Evolutionary conservation across 2,113 vertebrate genomes (phyloP), one percentile per base, ranked within the genome.

Genomic region (Pelmatolapia mariae): DNA sequence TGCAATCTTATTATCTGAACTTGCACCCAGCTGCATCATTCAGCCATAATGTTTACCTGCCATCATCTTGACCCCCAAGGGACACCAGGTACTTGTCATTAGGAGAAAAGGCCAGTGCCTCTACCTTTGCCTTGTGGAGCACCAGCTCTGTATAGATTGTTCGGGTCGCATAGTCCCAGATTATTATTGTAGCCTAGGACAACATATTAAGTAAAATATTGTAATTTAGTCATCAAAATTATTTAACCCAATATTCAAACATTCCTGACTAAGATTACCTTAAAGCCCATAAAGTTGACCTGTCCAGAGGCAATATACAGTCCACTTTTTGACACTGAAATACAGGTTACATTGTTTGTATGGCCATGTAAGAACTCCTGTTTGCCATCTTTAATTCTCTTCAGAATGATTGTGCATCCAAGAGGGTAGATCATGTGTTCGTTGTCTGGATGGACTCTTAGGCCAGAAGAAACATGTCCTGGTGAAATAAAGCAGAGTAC

Each of bases 31-130:
- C 9, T 31, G 22, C 6, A 52, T 7, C 8, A 19, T 19, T 8
- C 43, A 78, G 18, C 7, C 45, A 78, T 47, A 22, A 16, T 9
- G 11, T 33, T 94, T 96, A 98, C 98, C 98, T 98, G 94, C 95
- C 96, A 1, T 99, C 98, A 2, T 99, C 98, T 79, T 96, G 97
- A 59, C 98, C 98, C 38, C 98, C 98, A 6, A 99, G 96, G 0
- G 98, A 98, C 36, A 98, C 94, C 22, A 99, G 94, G 86, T 98
- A 98, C 82, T 97, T 95, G 66, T 96, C 97, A 45, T 96, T 97
- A 1, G 97, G 97, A 8, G 98, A 99, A 91, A 99, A 99, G 0
- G 97, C 94, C 11, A 99, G 86, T 1, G 95, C 96, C 93, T 98
- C 97, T 3, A 99, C 95, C 90, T 97, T 98, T 3, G 97, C 96